A percentile compares a stretch with the other conserved stretches of the same genome.
phyloP scores from a whole-genome alignment of 2,888 invertebrate genomes.

The Periphyllus acericola region DNA sequence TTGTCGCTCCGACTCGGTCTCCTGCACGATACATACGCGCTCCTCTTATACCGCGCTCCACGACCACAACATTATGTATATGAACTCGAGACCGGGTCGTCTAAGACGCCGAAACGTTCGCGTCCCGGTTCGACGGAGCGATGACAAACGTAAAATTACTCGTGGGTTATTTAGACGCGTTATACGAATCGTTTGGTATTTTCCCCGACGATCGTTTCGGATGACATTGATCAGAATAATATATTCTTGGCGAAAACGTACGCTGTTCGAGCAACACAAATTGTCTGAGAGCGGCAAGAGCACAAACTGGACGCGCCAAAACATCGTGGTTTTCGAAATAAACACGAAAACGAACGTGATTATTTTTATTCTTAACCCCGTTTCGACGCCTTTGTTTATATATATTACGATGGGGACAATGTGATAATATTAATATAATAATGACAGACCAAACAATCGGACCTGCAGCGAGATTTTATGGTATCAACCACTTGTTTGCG shows the following conservation, averaged over 20 bases:
- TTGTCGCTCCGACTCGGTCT: neutral
- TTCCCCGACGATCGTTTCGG: neutral
- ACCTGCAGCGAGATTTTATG: neutral
- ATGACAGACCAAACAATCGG: neutral
- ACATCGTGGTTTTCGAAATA: neutral
- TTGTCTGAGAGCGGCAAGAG: neutral
- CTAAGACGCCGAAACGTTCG: neutral
- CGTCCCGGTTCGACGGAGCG: neutral
- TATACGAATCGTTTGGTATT: neutral
- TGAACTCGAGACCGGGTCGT: neutral
- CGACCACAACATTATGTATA: neutral
- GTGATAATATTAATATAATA: neutral
- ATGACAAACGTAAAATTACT: neutral
- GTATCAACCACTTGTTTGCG: neutral
- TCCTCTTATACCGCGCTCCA: neutral
- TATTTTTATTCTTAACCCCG: neutral
- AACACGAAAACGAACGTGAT: neutral
- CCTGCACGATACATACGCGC: neutral
- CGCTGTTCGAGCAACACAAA: neutral
- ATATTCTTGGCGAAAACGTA: neutral
- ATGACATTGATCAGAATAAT: neutral
- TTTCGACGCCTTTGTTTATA: neutral
- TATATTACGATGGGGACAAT: neutral
- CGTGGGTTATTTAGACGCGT: neutral
- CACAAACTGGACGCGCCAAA: neutral